phyloP scores from a whole-genome alignment of 1,140 invertebrate genomes.

The Dreissena polymorpha region DNA sequence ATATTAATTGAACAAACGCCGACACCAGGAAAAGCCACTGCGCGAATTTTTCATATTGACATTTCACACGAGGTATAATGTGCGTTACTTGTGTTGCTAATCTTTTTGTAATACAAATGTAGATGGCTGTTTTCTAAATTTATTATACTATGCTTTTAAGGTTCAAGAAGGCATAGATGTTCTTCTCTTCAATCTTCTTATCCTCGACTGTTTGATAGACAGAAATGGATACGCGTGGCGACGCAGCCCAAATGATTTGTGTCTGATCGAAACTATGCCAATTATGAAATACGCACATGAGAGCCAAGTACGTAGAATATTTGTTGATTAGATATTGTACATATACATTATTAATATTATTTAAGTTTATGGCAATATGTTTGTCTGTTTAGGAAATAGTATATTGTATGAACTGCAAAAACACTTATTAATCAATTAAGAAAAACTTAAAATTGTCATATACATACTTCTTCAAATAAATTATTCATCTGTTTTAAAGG shows the following conservation, averaged over 20 bases:
- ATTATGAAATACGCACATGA: neutral
- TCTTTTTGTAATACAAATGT: neutral
- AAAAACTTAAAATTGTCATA: too few species aligned
- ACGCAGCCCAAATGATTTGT: slow-evolving; percentile 58
- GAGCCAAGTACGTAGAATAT: neutral
- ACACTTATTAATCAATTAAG: too few species aligned
- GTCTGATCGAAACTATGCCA: slow-evolving; percentile 66
- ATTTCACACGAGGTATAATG: slow-evolving; percentile 64
- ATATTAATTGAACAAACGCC: slow-evolving; percentile 49
- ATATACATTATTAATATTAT: neutral
- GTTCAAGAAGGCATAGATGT: slow-evolving; percentile 67
- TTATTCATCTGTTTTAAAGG: too few species aligned
- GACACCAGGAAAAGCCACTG: slow-evolving; percentile 29
- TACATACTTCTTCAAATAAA: too few species aligned
- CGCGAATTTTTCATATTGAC: slow-evolving; percentile 66
- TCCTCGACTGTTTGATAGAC: slow-evolving; percentile 63
- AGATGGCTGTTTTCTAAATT: neutral
- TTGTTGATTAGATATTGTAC: neutral
- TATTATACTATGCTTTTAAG: slow-evolving; percentile 38
- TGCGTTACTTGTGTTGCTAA: neutral
- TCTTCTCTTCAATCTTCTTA: slow-evolving; percentile 67
- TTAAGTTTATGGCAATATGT: neutral
- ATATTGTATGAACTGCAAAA: too few species aligned
- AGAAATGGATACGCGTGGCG: slow-evolving; percentile 63
- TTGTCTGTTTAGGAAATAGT: neutral